Percentiles rank a stretch among this genome's conserved stretches.
Conservation (phyloP, 2,113 vertebrate species). For the Sorex fumeus region DNA sequence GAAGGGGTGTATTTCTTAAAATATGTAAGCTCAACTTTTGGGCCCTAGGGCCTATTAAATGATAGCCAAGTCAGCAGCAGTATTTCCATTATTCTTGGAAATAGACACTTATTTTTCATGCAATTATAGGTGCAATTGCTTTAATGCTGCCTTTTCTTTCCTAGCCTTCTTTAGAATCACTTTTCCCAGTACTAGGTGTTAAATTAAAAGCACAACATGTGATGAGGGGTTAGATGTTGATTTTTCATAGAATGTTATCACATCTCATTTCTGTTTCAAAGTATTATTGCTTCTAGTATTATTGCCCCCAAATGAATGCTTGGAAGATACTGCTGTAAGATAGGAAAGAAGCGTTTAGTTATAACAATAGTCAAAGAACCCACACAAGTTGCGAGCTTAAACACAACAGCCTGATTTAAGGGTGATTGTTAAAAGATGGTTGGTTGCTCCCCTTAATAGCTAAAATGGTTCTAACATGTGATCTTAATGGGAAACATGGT, state of each 20-base stretch:
- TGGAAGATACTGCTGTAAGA: slow-evolving; percentile 2
- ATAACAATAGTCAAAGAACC: slow-evolving; percentile 6
- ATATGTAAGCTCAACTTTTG: slow-evolving; percentile 30
- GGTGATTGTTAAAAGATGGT: slow-evolving; percentile 25
- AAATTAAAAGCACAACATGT: too few relatives aligned
- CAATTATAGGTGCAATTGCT: neutral
- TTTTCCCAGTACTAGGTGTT: neutral
- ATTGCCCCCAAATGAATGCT: neutral
- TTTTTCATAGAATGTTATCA: neutral
- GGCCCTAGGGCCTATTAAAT: slow-evolving; percentile 10
- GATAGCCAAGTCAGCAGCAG: slow-evolving; percentile 32
- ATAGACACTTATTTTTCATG: neutral
- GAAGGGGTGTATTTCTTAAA: slow-evolving; percentile 51
- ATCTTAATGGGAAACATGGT: slow-evolving; percentile 38
- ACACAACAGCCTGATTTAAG: neutral
- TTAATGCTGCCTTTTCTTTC: neutral
- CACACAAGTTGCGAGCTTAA: neutral
- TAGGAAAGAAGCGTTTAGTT: neutral
- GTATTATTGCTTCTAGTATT: slow-evolving; percentile 1
- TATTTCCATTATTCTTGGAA: slow-evolving; percentile 53
- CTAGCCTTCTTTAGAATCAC: neutral
- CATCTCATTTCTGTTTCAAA: slow-evolving; percentile 21
- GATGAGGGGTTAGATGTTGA: neutral
- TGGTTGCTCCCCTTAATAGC: slow-evolving; percentile 31
- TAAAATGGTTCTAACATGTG: slow-evolving; percentile 21